Base-by-base conservation (phyloP, 1,140 invertebrate species). In the Parapsyche elsis region DNA sequence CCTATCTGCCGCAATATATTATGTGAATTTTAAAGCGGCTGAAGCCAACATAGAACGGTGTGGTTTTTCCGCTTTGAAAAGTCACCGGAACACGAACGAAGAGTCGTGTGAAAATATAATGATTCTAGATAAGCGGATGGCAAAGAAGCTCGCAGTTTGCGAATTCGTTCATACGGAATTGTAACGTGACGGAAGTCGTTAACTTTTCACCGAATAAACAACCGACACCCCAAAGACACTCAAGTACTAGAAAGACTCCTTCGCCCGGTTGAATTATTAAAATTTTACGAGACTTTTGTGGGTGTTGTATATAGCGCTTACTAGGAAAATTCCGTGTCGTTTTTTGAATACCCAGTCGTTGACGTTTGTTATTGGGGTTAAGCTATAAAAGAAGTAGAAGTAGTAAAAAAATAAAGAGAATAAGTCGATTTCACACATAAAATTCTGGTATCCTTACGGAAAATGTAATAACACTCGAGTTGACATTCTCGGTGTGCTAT, bases 361-460 rank as follows among this genome's bases (percentile, higher is more conserved):
- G 21, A 21, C 21, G 21, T 19, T 23, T 61, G 9, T 61, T 67
- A 23, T 67, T 23, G 64, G 64, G 9, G 24, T 19, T 23, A 9
- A 23, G 21, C 24, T 19, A 67, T 67, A 67, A 67, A 67, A 67
- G 24, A 24, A 9, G 24, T 67, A 14, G 24, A 12, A 24, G 64
- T n/a, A 26, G 64, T 67, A 67, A 67, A 67, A 61, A 67, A 64
- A 64, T 10, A 24, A 67, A 30, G 64, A 26, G 64, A 67, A 67
- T 67, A 67, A 67, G 64, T 67, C 21, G 64, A 67, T 67, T 67
- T 67, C 24, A 23, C 64, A 23, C 10, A 67, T 67, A 67, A 67
- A 67, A 67, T 23, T 23, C 19, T 14, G 26, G 64, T 26, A 12
- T 67, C 24, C 64, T 14, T 67, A 67, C 64, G 24, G 64, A 67